Evolutionary conservation across 2,113 vertebrate genomes (phyloP), one percentile per base, ranked within the genome.

Genomic region (Cebidichthys violaceus): DNA sequence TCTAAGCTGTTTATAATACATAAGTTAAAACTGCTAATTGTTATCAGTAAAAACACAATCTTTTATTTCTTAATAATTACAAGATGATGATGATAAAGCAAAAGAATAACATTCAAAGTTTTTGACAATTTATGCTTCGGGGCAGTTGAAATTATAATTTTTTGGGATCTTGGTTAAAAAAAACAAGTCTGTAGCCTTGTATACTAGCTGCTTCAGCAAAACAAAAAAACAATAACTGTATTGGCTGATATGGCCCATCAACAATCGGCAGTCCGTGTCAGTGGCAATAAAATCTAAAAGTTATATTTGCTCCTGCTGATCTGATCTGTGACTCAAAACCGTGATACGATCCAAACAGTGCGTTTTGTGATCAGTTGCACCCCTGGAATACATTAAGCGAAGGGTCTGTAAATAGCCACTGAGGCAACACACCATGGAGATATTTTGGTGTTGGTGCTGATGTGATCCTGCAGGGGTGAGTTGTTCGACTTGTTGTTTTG

Each of bases 401-500:
- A 41, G 6, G 20, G 59, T 22, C 75, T 70, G 62, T 37, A 59
- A 82, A 82, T 74, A 78, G n/a, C 33, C 50, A 20, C 45, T 62
- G 69, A 77, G 0, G 39, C 55, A 59, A 80, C 27, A 61, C 70
- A 41, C 9, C 1, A 54, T 22, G 52, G 47, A 0, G 18, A 20
- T 50, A 50, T 5, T 18, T 0, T 18, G 18, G n/a, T 39, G 60
- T 13, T 37, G 17, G 55, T 47, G 11, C 17, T 18, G 9, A 18
- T 6, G n/a, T 29, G n/a, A 62, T 31, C 35, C 35, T 22, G 60
- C 9, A 55, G 31, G 1, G 52, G 8, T 39, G 31, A 71, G 1
- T 20, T 59, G 2, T 52, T 72, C n/a, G 41, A 72, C 54, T 71
- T 77, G 20, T 72, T 77, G 52, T 77, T 67, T 67, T 60, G 62